phyloP scores from a whole-genome alignment of 1,140 invertebrate genomes.

The Dreissena rostriformis region DNA sequence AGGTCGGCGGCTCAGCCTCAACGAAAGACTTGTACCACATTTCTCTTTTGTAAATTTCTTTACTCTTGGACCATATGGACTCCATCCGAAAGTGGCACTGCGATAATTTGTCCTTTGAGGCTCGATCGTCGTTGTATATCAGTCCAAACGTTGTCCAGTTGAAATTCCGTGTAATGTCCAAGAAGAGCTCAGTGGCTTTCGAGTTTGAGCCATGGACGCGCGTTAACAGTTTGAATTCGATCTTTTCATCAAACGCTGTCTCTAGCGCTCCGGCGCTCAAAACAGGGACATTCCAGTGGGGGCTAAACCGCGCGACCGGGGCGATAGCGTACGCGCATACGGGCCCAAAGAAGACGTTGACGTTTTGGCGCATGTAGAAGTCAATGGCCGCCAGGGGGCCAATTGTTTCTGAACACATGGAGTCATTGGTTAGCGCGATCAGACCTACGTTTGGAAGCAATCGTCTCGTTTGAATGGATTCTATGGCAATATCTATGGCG shows the following conservation, averaged over 20 bases:
- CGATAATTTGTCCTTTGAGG: slow-evolving; percentile 51
- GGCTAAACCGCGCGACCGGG: slow-evolving; percentile 92
- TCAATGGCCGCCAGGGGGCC: slow-evolving; percentile 75
- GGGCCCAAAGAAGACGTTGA: slow-evolving; percentile 93
- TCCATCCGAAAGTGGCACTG: slow-evolving; percentile 74
- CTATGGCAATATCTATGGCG: slow-evolving; percentile 71
- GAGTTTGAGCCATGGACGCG: slow-evolving; percentile 76
- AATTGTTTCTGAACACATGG: slow-evolving; percentile 72
- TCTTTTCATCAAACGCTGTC: slow-evolving; percentile 85
- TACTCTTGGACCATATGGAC: slow-evolving; percentile 65
- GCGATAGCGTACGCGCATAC: slow-evolving; percentile 96
- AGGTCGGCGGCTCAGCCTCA: slow-evolving; percentile 74
- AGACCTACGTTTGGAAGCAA: slow-evolving; percentile 61
- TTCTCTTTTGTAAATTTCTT: slow-evolving; percentile 54
- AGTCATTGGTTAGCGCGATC: slow-evolving; percentile 63
- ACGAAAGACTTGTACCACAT: slow-evolving; percentile 86
- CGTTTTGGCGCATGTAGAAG: slow-evolving; percentile 68
- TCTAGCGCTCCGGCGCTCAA: slow-evolving; percentile 92
- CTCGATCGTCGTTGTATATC: slow-evolving; percentile 73
- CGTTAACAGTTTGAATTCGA: slow-evolving; percentile 69
- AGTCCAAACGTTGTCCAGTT: slow-evolving; percentile 86
- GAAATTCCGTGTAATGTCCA: slow-evolving; percentile 86
- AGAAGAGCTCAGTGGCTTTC: slow-evolving; percentile 87
- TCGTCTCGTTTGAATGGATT: slow-evolving; percentile 53
- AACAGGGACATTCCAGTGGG: slow-evolving; percentile 92